Percentiles rank a stretch among this genome's conserved stretches.
Conservation (phyloP, 92 coral and sea anemone species). For the Zoanthus solanderi region DNA sequence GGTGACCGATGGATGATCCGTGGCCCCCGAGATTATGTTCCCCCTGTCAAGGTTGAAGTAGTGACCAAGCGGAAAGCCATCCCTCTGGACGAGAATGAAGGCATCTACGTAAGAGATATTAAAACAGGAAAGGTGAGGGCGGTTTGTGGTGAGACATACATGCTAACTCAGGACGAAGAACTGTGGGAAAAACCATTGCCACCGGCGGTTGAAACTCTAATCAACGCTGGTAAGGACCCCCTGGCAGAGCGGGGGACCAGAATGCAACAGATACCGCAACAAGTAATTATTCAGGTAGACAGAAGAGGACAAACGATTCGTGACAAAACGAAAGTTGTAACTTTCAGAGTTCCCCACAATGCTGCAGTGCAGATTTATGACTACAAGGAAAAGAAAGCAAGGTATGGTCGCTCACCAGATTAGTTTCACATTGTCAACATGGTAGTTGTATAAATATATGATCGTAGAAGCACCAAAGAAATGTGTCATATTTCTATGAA, state of each 20-base stretch:
- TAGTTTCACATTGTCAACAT: slow-evolving; percentile 40
- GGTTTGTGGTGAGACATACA: slow-evolving; percentile 98
- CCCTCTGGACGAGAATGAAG: slow-evolving; percentile 98
- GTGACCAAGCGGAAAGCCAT: slow-evolving; percentile 92
- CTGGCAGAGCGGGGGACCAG: slow-evolving; percentile 97
- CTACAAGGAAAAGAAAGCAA: slow-evolving; percentile 97
- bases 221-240: slow-evolving; percentile 93
- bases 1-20: slow-evolving; percentile 99
- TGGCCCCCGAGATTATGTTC: slow-evolving; percentile 99
- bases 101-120: slow-evolving; percentile 97
- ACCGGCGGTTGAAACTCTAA: slow-evolving; percentile 92
- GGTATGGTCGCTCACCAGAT: slow-evolving; percentile 60
- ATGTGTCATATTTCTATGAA: too few species aligned
- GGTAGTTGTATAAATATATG: slow-evolving; percentile 52
- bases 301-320: slow-evolving; percentile 52
- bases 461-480: too few species aligned
- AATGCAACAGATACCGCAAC: slow-evolving; percentile 45
- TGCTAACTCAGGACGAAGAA: slow-evolving; percentile 99
- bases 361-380: slow-evolving; percentile 99
- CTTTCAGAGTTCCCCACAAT: slow-evolving; percentile 97
- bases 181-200: slow-evolving; percentile 95
- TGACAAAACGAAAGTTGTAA: slow-evolving; percentile 91
- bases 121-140: slow-evolving; percentile 99
- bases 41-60: slow-evolving; percentile 97
- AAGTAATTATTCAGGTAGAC: neutral